phyloP scores from a whole-genome alignment of 1,140 invertebrate genomes.

The Ceratina australensis region DNA sequence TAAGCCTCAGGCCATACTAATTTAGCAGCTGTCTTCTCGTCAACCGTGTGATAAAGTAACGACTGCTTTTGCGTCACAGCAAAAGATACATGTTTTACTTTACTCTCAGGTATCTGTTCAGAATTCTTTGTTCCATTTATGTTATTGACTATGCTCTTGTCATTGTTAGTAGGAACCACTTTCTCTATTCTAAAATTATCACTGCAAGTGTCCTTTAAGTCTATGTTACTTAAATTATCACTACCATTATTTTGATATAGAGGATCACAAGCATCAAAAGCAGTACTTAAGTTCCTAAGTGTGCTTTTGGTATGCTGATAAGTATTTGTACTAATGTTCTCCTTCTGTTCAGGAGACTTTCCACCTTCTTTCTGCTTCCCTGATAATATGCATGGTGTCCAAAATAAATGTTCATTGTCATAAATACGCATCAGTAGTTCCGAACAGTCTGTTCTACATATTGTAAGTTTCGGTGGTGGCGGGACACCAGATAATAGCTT shows the following conservation, averaged over 20 bases:
- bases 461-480: slow-evolving; percentile 84
- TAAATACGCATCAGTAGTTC: slow-evolving; percentile 81
- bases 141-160: neutral
- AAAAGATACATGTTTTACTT: slow-evolving; percentile 39
- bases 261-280: slow-evolving; percentile 69
- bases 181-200: slow-evolving; percentile 52
- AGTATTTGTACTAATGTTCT: slow-evolving; percentile 35
- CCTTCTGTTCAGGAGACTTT: slow-evolving; percentile 40
- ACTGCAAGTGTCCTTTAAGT: neutral
- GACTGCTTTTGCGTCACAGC: slow-evolving; percentile 50
- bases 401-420: slow-evolving; percentile 74
- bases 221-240: slow-evolving; percentile 2
- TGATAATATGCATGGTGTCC: slow-evolving; percentile 70
- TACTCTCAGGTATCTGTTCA: slow-evolving; percentile 1
- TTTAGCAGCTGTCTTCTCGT: slow-evolving; percentile 67
- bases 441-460: slow-evolving; percentile 81
- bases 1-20: slow-evolving; percentile 80
- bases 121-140: neutral
- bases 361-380: slow-evolving; percentile 39
- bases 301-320: slow-evolving; percentile 48
- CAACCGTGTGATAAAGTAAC: slow-evolving; percentile 62
- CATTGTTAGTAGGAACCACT: slow-evolving; percentile 44
- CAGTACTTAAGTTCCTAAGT: slow-evolving; percentile 66
- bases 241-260: slow-evolving; percentile 24
- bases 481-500: slow-evolving; percentile 80